Percentiles rank a stretch among this genome's conserved stretches.
Conservation (phyloP, 2,888 invertebrate genomes). For the Drepana falcataria region DNA sequence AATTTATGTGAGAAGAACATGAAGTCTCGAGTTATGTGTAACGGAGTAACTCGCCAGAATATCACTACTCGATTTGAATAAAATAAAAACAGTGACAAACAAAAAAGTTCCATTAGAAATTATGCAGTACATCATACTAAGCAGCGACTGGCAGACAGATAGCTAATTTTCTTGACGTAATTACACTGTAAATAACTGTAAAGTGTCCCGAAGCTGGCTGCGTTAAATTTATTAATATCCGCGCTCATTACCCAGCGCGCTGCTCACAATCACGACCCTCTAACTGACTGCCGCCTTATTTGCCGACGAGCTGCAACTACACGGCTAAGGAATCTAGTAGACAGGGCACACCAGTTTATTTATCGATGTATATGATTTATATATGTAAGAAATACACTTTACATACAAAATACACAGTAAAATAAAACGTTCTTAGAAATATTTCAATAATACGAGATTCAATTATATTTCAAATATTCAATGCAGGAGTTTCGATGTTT, state of each 20-base stretch:
- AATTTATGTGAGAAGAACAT: too few species aligned
- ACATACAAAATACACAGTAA: too few species aligned
- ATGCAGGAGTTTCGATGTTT: too few species aligned
- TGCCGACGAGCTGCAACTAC: constrained; percentile 47
- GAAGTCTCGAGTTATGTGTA: too few species aligned
- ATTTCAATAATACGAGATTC: too few species aligned
- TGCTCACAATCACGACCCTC: constrained; percentile 61
- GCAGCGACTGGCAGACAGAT: constrained; percentile 17
- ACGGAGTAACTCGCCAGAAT: too few species aligned
- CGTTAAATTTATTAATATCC: constrained; percentile 60
- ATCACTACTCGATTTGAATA: too few species aligned
- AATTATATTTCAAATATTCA: too few species aligned
- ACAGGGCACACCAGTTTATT: constrained; percentile 14
- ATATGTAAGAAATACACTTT: too few species aligned
- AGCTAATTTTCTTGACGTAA: constrained; percentile 41
- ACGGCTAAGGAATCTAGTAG: constrained; percentile 28
- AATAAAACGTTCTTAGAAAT: too few species aligned
- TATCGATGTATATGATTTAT: not conserved
- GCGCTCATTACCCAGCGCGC: constrained; percentile 50
- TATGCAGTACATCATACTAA: constrained; percentile 26
- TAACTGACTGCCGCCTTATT: constrained; percentile 74
- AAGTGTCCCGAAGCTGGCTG: constrained; percentile 40
- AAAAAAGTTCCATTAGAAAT: too few species aligned
- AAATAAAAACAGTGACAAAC: too few species aligned
- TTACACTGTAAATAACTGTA: constrained; percentile 63